phyloP scores from a whole-genome alignment of 2,888 invertebrate species.

The Clunio marinus region DNA sequence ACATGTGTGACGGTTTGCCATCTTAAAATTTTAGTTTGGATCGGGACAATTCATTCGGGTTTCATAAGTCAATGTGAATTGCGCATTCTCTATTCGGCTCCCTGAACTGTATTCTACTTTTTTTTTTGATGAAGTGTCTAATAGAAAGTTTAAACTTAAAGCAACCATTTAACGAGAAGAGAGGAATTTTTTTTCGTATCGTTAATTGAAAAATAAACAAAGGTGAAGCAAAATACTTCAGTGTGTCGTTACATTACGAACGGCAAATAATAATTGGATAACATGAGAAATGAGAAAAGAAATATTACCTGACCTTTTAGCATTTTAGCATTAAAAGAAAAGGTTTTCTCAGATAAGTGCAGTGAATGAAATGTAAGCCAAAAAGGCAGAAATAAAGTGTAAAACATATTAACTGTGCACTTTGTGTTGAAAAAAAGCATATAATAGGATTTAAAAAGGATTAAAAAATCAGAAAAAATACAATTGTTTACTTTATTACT shows the following conservation, averaged over 20 bases:
- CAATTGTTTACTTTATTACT: background rate
- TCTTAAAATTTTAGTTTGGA: constrained; percentile 36
- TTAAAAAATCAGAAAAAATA: constrained; percentile 10
- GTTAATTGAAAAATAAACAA: background rate
- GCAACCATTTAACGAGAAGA: background rate
- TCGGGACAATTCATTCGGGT: constrained; percentile 32
- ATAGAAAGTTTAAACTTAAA: constrained; percentile 11
- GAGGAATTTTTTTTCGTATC: background rate
- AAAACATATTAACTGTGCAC: background rate
- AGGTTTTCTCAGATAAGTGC: background rate
- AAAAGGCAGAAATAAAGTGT: background rate
- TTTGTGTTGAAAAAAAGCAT: constrained; percentile 6
- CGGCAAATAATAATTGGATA: background rate
- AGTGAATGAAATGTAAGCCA: background rate
- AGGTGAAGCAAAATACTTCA: too few relatives aligned
- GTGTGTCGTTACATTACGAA: background rate
- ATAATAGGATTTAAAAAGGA: constrained; percentile 17
- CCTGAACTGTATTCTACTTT: too few relatives aligned
- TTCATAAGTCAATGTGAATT: constrained; percentile 34
- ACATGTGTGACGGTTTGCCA: constrained; percentile 27
- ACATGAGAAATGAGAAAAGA: background rate
- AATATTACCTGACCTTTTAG: constrained; percentile 21
- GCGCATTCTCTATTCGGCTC: constrained; percentile 28
- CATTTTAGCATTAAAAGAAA: background rate
- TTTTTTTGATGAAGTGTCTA: background rate